phyloP scores from a whole-genome alignment of 2,888 invertebrate species.

The Caenorhabditis imperialis region DNA sequence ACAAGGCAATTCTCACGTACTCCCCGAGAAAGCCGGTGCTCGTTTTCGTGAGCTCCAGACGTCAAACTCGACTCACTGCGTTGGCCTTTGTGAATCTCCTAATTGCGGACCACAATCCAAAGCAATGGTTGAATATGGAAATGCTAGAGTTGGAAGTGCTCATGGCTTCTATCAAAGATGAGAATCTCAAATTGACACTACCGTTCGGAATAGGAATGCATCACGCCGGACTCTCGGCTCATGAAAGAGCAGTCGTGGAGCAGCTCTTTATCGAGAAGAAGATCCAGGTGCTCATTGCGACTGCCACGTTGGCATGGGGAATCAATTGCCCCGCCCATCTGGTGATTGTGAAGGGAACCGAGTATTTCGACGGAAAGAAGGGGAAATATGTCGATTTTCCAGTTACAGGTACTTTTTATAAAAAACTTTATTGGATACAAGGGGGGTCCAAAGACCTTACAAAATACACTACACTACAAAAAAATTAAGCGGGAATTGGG shows the following conservation, averaged over 20 bases:
- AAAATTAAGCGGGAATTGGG: too few species aligned
- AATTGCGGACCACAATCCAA: slow-evolving; percentile 90
- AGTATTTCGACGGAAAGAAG: slow-evolving; percentile 96
- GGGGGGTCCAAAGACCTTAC: too few species aligned
- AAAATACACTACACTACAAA: too few species aligned
- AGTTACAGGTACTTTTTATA: slow-evolving; percentile 91
- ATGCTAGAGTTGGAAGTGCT: slow-evolving; percentile 84
- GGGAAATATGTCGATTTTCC: slow-evolving; percentile 99
- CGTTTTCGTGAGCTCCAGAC: slow-evolving; percentile 94
- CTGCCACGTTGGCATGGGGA: slow-evolving; percentile 98
- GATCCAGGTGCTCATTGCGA: slow-evolving; percentile 89
- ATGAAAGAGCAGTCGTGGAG: slow-evolving; percentile 91
- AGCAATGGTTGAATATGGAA: slow-evolving; percentile 62
- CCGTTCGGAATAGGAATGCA: slow-evolving; percentile 98
- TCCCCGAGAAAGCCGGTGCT: slow-evolving; percentile 92
- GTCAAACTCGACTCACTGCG: slow-evolving; percentile 86
- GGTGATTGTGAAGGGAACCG: slow-evolving; percentile 87
- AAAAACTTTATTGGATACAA: too few species aligned
- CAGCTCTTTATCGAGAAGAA: slow-evolving; percentile 74
- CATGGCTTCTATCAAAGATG: slow-evolving; percentile 83
- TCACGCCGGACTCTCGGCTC: slow-evolving; percentile 95
- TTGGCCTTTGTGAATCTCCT: slow-evolving; percentile 91
- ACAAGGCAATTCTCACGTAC: slow-evolving; percentile 91
- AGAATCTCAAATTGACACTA: slow-evolving; percentile 91
- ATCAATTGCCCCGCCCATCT: slow-evolving; percentile 98